Evolutionary conservation across 2,797 vertebrate genomes (phyloP).

Genomic region (Malacoctenus gilli): DNA sequence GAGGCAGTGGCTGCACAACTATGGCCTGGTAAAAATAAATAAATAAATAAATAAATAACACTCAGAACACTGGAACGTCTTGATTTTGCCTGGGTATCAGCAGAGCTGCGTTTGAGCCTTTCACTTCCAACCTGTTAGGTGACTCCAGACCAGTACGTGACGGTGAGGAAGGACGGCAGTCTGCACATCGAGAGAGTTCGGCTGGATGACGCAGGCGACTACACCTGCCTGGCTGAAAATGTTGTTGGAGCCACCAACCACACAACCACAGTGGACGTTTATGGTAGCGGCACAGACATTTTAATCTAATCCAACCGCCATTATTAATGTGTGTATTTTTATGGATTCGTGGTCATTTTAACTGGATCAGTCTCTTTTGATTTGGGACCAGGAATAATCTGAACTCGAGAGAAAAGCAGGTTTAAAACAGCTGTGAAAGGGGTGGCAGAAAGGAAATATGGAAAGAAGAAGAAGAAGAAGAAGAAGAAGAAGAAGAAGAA

Average conservation of each 20-base stretch:
- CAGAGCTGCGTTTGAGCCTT: neutral
- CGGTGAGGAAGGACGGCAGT: conserved; percentile 89
- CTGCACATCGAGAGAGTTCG: conserved; percentile 91
- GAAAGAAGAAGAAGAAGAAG: too few species aligned
- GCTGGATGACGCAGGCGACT: conserved; percentile 88
- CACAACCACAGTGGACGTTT: conserved; percentile 86
- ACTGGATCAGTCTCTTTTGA: too few species aligned
- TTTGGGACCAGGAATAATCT: too few species aligned
- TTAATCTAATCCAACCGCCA: too few species aligned
- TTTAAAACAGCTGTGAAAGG: too few species aligned
- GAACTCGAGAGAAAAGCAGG: too few species aligned
- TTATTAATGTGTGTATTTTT: too few species aligned
- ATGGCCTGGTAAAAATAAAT: conserved; percentile 83
- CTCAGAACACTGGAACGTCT: neutral
- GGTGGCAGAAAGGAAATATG: too few species aligned
- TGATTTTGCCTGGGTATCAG: neutral
- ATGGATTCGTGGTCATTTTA: too few species aligned
- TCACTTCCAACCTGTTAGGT: conserved; percentile 76
- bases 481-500: too few species aligned
- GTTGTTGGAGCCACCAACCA: conserved; percentile 88
- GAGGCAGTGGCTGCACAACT: conserved; percentile 92
- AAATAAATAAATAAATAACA: conserved; percentile 21
- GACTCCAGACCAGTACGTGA: conserved; percentile 87
- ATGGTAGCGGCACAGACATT: conserved; percentile 77
- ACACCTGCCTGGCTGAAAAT: conserved; percentile 92